These are phyloP conservation scores for Zaprionus gabonicus DNA, from an alignment of 1,140 invertebrate species.

Conservation along the genomic window DNA sequence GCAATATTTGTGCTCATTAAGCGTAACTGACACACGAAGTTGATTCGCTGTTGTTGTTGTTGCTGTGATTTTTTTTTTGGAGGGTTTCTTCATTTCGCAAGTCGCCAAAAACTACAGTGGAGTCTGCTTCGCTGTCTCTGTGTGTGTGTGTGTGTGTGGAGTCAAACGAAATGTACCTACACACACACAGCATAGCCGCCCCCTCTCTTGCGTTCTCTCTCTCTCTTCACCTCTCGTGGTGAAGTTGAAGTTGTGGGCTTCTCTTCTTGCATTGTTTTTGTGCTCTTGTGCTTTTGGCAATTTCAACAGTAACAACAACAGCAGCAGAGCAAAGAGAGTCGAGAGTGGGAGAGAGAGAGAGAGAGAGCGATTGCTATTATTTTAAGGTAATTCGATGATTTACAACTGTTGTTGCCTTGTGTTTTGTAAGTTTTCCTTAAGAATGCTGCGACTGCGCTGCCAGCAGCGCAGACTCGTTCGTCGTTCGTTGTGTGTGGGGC, in stretches of 20 bases:
- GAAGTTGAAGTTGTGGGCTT: constrained; percentile 58
- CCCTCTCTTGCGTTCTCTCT: constrained; percentile 8
- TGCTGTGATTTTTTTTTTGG: constrained; percentile 57
- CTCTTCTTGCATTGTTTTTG: constrained; percentile 62
- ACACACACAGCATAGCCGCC: constrained; percentile 9
- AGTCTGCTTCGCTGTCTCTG: constrained; percentile 21
- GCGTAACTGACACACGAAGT: constrained; percentile 82
- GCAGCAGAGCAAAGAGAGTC: constrained; percentile 20
- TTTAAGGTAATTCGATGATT: constrained; percentile 82
- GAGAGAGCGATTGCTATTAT: constrained; percentile 78
- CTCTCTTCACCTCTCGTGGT: constrained; percentile 8
- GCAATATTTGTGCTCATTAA: constrained; percentile 83
- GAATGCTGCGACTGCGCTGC: constrained; percentile 49
- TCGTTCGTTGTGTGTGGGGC: constrained; percentile 6
- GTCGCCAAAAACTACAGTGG: constrained; percentile 66
- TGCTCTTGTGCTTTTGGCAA: constrained; percentile 59
- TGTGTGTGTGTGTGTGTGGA: constrained; percentile 4
- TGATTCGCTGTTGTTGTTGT: constrained; percentile 36
- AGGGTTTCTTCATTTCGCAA: constrained; percentile 80
- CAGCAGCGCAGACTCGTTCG: constrained; percentile 15
- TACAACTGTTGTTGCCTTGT: constrained; percentile 78
- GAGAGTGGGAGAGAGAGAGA: constrained; percentile 52
- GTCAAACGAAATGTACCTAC: constrained; percentile 2
- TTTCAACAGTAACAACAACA: constrained; percentile 51
- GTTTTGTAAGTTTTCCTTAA: constrained; percentile 78